A percentile compares a stretch with the other conserved stretches of the same genome.
These are phyloP conservation scores for Gallinago stenura DNA, from an alignment of 2,797 vertebrate genomes.

Conservation along the genomic window DNA sequence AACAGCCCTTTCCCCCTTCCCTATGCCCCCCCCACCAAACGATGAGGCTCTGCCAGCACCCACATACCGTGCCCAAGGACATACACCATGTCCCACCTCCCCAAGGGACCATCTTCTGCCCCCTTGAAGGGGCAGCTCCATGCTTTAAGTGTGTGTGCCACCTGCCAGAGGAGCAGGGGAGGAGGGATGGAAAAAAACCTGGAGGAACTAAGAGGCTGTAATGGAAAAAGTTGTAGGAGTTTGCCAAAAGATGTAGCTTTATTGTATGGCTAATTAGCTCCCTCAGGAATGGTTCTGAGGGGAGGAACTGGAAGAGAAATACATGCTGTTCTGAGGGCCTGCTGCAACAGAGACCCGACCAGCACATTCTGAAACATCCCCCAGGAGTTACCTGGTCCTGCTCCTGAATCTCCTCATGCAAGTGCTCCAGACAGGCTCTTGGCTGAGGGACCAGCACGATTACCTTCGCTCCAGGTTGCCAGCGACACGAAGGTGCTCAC, in stretches of 20 bases:
- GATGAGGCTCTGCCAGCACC: fast-evolving
- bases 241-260: neutral
- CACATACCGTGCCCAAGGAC: fast-evolving
- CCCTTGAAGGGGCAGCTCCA: fast-evolving
- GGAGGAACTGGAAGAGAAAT: neutral
- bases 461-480: neutral
- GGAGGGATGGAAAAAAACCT: neutral
- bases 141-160: fast-evolving
- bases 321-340: neutral
- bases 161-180: neutral
- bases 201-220: neutral
- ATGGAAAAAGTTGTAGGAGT: neutral
- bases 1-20: neutral
- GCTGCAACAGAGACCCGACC: neutral
- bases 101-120: neutral
- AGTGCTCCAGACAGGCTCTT: neutral
- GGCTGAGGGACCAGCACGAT: fast-evolving
- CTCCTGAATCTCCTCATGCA: fast-evolving
- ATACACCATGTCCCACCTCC: fast-evolving
- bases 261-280: neutral
- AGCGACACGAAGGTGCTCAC: fast-evolving
- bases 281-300: neutral
- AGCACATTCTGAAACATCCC: neutral
- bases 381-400: neutral
- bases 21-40: fast-evolving